Evolutionary conservation across 2,797 vertebrate genomes (phyloP), one percentile per base, ranked within the genome.

Genomic region (Garrulus glandarius): DNA sequence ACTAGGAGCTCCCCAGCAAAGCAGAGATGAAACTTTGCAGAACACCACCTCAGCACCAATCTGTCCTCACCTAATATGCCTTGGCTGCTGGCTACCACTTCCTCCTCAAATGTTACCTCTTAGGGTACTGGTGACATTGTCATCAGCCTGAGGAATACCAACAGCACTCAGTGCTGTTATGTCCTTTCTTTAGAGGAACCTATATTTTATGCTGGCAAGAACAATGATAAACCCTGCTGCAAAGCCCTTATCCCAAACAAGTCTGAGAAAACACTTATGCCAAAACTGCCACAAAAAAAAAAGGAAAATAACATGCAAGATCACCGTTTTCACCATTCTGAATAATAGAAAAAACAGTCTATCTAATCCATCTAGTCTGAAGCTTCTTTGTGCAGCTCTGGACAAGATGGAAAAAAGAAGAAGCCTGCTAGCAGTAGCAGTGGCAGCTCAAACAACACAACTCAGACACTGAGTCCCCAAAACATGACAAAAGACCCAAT

Each of bases 401-500:
- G 21, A 41, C 47, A 83, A 63, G 70, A 60, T 1, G 7, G 11
- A 60, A 11, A 41, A 41, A 49, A 72, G 15, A 0, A 1, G 77
- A 59, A 29, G 6, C 8, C 46, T 37, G 13, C 47, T 47, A 55
- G 43, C 36, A 70, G 36, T 32, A 79, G 36, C 36, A 75, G 49
- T 2, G 2, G 19, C 56, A 87, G 16, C 30, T 81, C 23, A 29
- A 75, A 64, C 17, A 69, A 39, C 14, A 30, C n/a, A 77, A 41
- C 26, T 70, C n/a, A 69, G 70, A 56, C 16, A 37, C 26, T 32
- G n/a, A 89, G 29, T 15, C 18, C 37, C 34, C 43, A 30, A 69
- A 64, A 41, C 0, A 0, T 23, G n/a, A 46, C 1, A 1, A 9
- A 72, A 89, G 13, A 18, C 24, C 8, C 4, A 30, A 6, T 7